These are phyloP conservation scores for Anthoscopus minutus DNA, from an alignment of 2,113 vertebrate genomes.

Conservation along the genomic window DNA sequence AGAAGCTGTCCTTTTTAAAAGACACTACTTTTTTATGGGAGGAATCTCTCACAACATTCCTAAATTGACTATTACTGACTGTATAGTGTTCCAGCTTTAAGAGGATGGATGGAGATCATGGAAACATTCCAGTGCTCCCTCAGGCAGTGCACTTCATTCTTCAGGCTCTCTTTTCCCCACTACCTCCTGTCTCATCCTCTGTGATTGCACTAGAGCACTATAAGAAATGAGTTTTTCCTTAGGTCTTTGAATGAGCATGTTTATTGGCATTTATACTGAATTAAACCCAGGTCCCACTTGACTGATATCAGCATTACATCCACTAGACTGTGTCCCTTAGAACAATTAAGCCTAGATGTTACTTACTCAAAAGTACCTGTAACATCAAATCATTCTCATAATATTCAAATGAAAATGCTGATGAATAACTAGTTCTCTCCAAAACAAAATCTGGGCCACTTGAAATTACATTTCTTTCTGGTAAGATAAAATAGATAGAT, in stretches of 20 bases:
- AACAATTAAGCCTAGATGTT: not conserved
- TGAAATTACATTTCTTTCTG: not conserved
- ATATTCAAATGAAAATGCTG: not conserved
- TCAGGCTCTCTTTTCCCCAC: rapidly evolving
- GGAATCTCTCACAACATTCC: not conserved
- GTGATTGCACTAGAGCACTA: not conserved
- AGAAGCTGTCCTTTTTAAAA: not conserved
- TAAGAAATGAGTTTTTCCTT: not conserved
- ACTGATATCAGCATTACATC: not conserved
- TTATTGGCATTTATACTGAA: not conserved
- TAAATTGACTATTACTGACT: not conserved
- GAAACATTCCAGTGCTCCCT: not conserved
- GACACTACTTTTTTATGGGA: not conserved
- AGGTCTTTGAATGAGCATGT: not conserved
- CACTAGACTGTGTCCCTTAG: not conserved
- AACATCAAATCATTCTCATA: not conserved
- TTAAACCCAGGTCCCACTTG: not conserved
- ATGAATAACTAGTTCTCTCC: not conserved
- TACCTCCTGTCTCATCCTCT: not conserved
- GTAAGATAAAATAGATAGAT: not conserved
- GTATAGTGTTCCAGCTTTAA: not conserved
- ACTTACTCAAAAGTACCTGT: not conserved
- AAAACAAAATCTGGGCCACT: not conserved
- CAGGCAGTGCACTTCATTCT: not conserved
- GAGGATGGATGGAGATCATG: not conserved